Evolutionary conservation across 2,888 invertebrate species (phyloP).

Genomic region (Aquatica leii): DNA sequence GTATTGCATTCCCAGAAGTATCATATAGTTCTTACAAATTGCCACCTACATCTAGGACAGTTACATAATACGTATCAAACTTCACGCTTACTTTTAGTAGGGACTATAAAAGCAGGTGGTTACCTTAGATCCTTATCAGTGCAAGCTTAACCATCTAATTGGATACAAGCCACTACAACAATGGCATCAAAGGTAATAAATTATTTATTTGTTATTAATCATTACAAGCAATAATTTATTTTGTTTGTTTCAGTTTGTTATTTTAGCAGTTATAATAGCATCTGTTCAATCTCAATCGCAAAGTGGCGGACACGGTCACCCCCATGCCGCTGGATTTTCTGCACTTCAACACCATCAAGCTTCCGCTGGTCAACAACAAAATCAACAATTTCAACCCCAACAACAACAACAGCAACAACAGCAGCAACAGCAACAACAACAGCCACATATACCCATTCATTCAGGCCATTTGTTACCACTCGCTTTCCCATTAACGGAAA

Average conservation of each 20-base stretch:
- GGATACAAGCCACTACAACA: constrained; percentile 34
- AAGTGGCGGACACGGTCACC: constrained; percentile 40
- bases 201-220: background rate
- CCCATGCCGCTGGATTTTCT: constrained; percentile 46
- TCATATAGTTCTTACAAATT: constrained; percentile 45
- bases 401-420: background rate
- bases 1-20: constrained; percentile 47
- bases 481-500: constrained; percentile 45
- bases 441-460: constrained; percentile 29
- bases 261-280: constrained; percentile 36
- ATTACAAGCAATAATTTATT: background rate
- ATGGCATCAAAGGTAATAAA: constrained; percentile 50
- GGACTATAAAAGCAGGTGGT: constrained; percentile 45
- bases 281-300: constrained; percentile 37
- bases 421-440: constrained; percentile 24
- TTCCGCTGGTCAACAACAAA: constrained; percentile 29
- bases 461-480: constrained; percentile 43
- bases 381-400: constrained; percentile 15
- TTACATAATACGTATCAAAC: constrained; percentile 48
- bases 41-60: constrained; percentile 42
- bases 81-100: constrained; percentile 39
- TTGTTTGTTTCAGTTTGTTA: constrained; percentile 8
- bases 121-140: constrained; percentile 47
- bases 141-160: constrained; percentile 42
- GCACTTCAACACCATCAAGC: constrained; percentile 48